phyloP scores from a whole-genome alignment of 2,888 invertebrate species.

The Drosophila testacea region DNA sequence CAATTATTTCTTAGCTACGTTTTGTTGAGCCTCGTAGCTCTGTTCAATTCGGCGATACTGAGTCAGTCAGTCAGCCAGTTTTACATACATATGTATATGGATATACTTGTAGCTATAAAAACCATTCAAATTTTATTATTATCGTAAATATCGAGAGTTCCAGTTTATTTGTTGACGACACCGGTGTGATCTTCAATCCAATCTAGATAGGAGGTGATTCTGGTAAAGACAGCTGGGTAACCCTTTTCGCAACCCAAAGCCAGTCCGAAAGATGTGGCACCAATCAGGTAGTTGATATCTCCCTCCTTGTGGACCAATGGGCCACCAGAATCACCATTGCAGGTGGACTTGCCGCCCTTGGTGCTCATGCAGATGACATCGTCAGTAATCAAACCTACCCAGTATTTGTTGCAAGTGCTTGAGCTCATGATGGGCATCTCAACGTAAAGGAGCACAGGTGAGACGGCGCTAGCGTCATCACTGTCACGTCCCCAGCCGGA shows the following conservation, averaged over 20 bases:
- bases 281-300: slow-evolving; percentile 74
- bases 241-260: slow-evolving; percentile 68
- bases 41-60: too few relatives aligned
- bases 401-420: slow-evolving; percentile 60
- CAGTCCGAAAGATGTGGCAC: slow-evolving; percentile 74
- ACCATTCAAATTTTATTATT: background rate
- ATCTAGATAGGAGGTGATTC: slow-evolving; percentile 80
- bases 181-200: slow-evolving; percentile 79
- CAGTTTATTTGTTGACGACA: slow-evolving; percentile 68
- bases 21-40: too few relatives aligned
- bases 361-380: slow-evolving; percentile 84
- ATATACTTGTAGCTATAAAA: too few relatives aligned
- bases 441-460: slow-evolving; percentile 63
- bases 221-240: slow-evolving; percentile 78
- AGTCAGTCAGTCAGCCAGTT: too few relatives aligned
- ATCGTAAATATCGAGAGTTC: background rate
- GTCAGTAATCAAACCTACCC: slow-evolving; percentile 48
- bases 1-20: too few relatives aligned
- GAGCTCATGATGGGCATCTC: slow-evolving; percentile 63
- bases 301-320: slow-evolving; percentile 75
- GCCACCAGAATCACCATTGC: slow-evolving; percentile 82
- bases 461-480: slow-evolving; percentile 64
- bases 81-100: too few relatives aligned
- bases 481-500: slow-evolving; percentile 81
- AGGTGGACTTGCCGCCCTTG: slow-evolving; percentile 81